Conservation (phyloP, 2,113 vertebrate genomes). For the Calidris pygmaea region DNA sequence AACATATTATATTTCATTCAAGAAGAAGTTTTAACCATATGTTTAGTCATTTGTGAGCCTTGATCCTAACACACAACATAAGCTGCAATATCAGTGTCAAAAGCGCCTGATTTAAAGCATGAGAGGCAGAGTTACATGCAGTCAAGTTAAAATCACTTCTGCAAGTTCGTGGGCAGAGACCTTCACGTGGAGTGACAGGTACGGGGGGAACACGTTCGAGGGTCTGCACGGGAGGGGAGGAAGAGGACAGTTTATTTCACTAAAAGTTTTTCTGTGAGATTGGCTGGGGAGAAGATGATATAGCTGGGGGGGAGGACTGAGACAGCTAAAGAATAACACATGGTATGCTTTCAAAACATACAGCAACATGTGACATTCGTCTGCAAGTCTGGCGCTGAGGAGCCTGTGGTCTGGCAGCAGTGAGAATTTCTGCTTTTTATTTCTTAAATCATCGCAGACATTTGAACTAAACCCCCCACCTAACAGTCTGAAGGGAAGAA, state of each 20-base stretch:
- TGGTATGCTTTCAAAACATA: conserved; percentile 72
- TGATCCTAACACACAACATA: conserved; percentile 65
- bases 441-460: conserved; percentile 61
- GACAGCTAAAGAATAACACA: conserved; percentile 83
- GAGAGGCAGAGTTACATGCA: not conserved
- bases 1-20: conserved; percentile 44
- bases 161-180: not conserved
- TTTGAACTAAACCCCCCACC: conserved; percentile 59
- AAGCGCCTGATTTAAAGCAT: conserved; percentile 43
- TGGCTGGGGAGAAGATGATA: conserved; percentile 14
- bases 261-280: conserved; percentile 31
- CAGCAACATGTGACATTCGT: conserved; percentile 75
- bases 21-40: conserved; percentile 51
- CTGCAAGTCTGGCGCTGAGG: conserved; percentile 78
- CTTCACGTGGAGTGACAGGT: not conserved
- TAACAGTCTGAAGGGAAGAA: conserved; percentile 43
- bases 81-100: conserved; percentile 52
- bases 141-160: not conserved
- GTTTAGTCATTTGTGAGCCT: conserved; percentile 57
- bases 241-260: conserved; percentile 58
- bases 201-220: not conserved
- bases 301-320: conserved; percentile 39
- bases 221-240: conserved; percentile 1
- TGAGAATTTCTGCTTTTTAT: conserved; percentile 72
- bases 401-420: conserved; percentile 82